These are phyloP conservation scores for Micrasema longulum DNA, from an alignment of 1,140 invertebrate species.

Conservation along the genomic window DNA sequence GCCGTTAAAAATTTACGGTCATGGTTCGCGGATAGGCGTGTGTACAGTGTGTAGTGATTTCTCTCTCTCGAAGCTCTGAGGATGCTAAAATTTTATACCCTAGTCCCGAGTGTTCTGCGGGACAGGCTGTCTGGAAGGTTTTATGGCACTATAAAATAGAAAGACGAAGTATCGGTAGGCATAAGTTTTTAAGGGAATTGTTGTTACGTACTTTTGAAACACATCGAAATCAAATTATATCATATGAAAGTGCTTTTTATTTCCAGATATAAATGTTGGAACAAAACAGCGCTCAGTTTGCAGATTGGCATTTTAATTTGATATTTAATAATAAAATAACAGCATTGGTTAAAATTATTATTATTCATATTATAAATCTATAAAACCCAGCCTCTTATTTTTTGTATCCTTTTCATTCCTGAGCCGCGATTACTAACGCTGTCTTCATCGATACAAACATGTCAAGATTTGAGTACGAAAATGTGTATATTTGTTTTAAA, in stretches of 20 bases:
- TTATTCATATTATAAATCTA: too few species aligned
- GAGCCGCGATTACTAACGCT: too few species aligned
- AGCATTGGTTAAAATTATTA: too few species aligned
- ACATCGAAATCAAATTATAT: slow-evolving; percentile 35
- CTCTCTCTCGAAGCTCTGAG: not conserved
- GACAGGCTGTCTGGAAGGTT: slow-evolving; percentile 17
- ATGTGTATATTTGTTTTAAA: too few species aligned
- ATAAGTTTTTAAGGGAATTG: slow-evolving; percentile 35
- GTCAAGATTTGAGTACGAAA: too few species aligned
- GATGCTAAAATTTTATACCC: slow-evolving; percentile 32
- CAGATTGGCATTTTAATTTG: too few species aligned
- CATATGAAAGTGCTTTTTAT: slow-evolving; percentile 22
- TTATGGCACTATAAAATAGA: slow-evolving; percentile 25
- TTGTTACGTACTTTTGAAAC: slow-evolving; percentile 33
- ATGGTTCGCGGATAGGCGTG: slow-evolving; percentile 1
- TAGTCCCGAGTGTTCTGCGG: slow-evolving; percentile 2
- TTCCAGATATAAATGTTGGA: slow-evolving; percentile 7
- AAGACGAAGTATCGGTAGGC: slow-evolving; percentile 31
- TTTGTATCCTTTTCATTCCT: too few species aligned
- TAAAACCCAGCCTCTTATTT: too few species aligned
- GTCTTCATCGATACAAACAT: too few species aligned
- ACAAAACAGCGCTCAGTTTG: too few species aligned
- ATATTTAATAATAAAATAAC: too few species aligned
- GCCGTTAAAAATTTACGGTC: slow-evolving; percentile 22
- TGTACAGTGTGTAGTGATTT: too few species aligned